These are phyloP conservation scores for Conus betulinus DNA, from an alignment of 1,140 invertebrate species.

Conservation along the genomic window DNA sequence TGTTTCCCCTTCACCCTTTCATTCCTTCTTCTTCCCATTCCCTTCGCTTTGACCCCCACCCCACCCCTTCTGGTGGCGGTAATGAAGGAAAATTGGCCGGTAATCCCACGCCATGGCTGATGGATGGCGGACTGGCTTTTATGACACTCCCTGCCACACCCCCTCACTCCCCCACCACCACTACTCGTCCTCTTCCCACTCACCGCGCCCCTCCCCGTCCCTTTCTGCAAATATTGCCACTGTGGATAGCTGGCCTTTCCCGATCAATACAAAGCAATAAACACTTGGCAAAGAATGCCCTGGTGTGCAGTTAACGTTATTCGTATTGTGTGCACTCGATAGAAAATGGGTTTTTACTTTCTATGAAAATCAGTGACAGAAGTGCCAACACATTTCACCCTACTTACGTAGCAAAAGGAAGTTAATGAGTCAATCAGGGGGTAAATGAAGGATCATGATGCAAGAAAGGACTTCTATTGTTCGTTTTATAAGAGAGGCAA, in stretches of 20 bases:
- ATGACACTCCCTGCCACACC: neutral
- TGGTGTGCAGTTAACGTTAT: neutral
- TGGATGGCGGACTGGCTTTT: neutral
- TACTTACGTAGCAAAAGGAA: no score
- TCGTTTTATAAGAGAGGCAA: no score
- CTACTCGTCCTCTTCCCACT: neutral
- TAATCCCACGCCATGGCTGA: constrained; percentile 1
- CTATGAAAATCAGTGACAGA: neutral
- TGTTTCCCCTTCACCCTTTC: no score
- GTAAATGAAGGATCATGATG: no score
- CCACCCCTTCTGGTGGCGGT: neutral
- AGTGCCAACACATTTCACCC: neutral
- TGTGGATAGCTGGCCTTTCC: neutral
- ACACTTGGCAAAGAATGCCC: neutral
- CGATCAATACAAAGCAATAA: neutral
- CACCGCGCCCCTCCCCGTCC: neutral
- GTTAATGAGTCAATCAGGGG: no score
- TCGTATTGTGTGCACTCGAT: neutral
- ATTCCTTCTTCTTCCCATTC: neutral
- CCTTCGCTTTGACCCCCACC: neutral
- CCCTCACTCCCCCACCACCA: neutral
- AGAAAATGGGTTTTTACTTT: neutral
- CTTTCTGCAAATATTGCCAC: constrained; percentile 9
- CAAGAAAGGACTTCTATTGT: no score
- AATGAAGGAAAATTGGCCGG: constrained; percentile 13